Evolutionary conservation across 35 echinoderm and acorn worm species (phyloP), one percentile per base, ranked within the genome.

Genomic region (Heliocidaris erythrogramma): DNA sequence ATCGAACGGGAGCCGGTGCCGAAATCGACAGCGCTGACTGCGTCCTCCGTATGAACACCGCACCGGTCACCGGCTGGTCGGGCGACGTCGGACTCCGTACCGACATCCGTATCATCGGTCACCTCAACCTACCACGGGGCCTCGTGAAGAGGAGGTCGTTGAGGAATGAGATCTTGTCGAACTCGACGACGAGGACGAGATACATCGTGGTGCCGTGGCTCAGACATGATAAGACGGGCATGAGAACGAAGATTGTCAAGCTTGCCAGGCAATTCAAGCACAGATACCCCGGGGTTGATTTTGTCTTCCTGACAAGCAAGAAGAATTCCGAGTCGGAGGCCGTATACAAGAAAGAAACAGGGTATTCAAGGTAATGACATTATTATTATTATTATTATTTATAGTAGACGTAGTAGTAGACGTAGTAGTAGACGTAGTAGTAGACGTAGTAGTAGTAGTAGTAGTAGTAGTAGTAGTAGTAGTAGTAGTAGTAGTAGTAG

Each of bases 11-110:
- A 48, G 27, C 90, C 90, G 53, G 35, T 42, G 35, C 35, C 35
- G 35, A 42, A 42, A 42, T 42, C 35, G 35, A 42, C 35, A 42
- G 35, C 30, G 95, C 95, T 8, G 96, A 98, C n/a, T 98, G 97
- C 93, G 94, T 98, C 30, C 92, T 98, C 47, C 94, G 97, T 21
- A 97, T 96, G 96, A 98, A 98, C 94, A 95, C 95, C 24, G 96
- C 97, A 11, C 96, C 96, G n/a, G 92, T 95, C 9, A 18, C 13
- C 14, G 97, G 97, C 13, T 98, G 94, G 65, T 95, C 94, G 69
- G 71, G 94, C 17, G 97, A 97, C 32, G 95, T 96, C 18, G 97
- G 97, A 8, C 69, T 47, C 2, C 61, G 92, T 49, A 98, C 97
- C 31, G 96, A 95, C 29, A 86, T 98, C 48, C 91, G 97, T 69